These are phyloP conservation scores for Sceloporus tristichus DNA, from an alignment of 2,113 vertebrate genomes.

Conservation along the genomic window DNA sequence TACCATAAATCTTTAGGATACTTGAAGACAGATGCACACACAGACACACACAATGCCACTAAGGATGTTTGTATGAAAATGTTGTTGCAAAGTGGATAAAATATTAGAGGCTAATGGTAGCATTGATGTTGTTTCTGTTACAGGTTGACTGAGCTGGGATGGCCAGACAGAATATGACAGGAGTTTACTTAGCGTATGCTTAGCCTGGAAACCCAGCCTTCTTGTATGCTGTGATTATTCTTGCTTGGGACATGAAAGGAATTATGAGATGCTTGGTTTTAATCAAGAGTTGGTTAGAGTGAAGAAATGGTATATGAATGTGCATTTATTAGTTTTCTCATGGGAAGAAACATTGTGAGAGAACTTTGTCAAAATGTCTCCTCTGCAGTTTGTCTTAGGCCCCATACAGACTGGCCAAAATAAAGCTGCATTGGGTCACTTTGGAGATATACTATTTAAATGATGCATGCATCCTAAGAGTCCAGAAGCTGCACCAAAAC, in stretches of 20 bases:
- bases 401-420: no score
- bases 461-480: no score
- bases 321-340: neutral
- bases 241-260: neutral
- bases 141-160: neutral
- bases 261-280: neutral
- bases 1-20: no score
- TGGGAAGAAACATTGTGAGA: neutral
- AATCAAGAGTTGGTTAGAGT: neutral
- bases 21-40: no score
- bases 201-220: neutral
- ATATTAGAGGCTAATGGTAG: neutral
- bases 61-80: no score
- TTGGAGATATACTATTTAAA: no score
- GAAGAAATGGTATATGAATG: neutral
- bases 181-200: neutral
- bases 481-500: no score
- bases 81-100: neutral
- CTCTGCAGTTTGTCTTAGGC: neutral
- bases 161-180: slow-evolving; percentile 3
- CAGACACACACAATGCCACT: no score
- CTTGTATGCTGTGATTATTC: neutral
- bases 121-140: slow-evolving; percentile 8
- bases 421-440: no score
- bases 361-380: neutral